Conservation (phyloP, 2,113 vertebrate genomes). For the Protomyctophum bolini region DNA sequence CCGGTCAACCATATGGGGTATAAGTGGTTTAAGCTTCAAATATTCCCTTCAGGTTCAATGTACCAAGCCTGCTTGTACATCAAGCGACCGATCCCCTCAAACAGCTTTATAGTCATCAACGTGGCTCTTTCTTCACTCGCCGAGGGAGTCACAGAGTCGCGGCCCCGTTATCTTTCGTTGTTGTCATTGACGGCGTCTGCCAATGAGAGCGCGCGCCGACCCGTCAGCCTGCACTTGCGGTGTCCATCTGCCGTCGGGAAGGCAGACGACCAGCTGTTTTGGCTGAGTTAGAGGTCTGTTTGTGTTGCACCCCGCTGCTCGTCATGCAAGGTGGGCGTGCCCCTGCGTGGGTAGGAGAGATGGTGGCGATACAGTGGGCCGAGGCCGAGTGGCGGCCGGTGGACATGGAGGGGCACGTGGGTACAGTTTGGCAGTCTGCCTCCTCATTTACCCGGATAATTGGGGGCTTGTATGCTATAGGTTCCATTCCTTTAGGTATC, state of each 20-base stretch:
- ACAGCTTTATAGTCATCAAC: slow-evolving; percentile 9
- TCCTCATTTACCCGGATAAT: not conserved
- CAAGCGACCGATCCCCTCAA: slow-evolving; percentile 41
- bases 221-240: not conserved
- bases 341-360: not conserved
- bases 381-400: not conserved
- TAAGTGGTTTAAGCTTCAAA: too few relatives aligned
- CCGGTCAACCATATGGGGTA: too few relatives aligned
- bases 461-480: not conserved
- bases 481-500: not conserved
- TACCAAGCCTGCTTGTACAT: slow-evolving; percentile 57
- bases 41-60: slow-evolving; percentile 25
- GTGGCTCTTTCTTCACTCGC: slow-evolving; percentile 3
- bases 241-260: slow-evolving; percentile 12
- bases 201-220: slow-evolving; percentile 15
- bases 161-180: not conserved
- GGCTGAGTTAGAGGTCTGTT: too few relatives aligned
- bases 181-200: slow-evolving; percentile 2
- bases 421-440: slow-evolving; percentile 25
- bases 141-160: not conserved
- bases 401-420: slow-evolving; percentile 7
- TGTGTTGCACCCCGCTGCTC: too few relatives aligned
- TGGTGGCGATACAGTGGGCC: not conserved
- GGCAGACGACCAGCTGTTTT: too few relatives aligned
- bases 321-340: too few relatives aligned